phyloP scores from a whole-genome alignment of 1,140 invertebrate species.

The Solenopsis invicta region DNA sequence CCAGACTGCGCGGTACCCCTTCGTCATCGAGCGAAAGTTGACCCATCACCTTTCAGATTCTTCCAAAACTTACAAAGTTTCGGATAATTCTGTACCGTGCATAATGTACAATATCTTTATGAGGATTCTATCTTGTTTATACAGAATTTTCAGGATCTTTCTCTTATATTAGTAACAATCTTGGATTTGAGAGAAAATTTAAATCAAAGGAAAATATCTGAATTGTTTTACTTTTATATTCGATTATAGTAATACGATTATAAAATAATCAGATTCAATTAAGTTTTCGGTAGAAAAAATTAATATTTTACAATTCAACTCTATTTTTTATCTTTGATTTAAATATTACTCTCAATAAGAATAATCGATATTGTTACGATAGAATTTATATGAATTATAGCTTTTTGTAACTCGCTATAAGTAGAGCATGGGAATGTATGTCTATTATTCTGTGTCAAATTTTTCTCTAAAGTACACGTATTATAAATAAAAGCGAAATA shows the following conservation, averaged over 20 bases:
- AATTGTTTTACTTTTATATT: background rate
- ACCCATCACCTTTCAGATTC: background rate
- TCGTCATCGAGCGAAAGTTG: background rate
- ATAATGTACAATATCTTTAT: background rate
- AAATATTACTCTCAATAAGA: background rate
- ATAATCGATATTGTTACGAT: background rate
- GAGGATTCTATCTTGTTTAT: background rate
- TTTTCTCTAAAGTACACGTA: background rate
- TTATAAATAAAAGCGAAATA: conserved; percentile 13
- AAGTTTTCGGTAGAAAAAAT: background rate
- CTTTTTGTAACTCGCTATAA: background rate
- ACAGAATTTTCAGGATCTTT: background rate
- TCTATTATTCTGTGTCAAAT: background rate
- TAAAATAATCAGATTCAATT: background rate
- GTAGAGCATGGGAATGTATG: background rate
- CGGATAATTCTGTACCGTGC: background rate
- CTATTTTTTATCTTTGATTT: conserved; percentile 7
- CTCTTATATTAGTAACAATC: background rate
- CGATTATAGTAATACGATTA: background rate
- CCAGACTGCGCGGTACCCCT: background rate
- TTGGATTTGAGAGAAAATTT: background rate
- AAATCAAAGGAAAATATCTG: background rate
- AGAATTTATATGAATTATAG: background rate
- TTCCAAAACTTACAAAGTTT: background rate
- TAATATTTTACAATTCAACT: background rate